Percentiles rank a stretch among this genome's conserved stretches.
Evolutionary conservation across 2,113 vertebrate species (phyloP).

Genomic region (Eira barbara): DNA sequence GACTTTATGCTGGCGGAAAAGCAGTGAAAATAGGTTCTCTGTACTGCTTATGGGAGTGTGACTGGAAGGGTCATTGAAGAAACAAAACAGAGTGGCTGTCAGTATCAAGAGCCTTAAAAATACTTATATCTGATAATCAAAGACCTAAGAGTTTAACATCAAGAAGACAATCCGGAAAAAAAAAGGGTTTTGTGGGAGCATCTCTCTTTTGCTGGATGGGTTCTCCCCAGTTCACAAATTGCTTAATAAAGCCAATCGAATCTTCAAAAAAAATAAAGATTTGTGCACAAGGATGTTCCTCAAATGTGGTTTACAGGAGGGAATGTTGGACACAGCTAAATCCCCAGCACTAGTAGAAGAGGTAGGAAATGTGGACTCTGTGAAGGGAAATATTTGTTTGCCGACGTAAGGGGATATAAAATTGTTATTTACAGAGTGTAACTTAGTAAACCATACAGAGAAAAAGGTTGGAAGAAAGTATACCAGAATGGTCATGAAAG

Average conservation of each 20-base stretch:
- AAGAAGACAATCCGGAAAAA: background rate
- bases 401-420: background rate
- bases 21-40: background rate
- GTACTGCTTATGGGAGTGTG: background rate
- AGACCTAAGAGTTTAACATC: background rate
- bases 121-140: background rate
- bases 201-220: background rate
- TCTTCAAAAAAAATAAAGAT: background rate
- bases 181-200: background rate
- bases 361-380: background rate
- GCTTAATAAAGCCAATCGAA: background rate
- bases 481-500: background rate
- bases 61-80: background rate
- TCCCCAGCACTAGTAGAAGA: background rate
- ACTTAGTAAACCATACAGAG: background rate
- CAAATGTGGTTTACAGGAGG: background rate
- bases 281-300: background rate
- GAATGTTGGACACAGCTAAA: accelerated
- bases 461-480: background rate
- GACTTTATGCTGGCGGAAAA: background rate
- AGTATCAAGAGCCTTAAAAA: background rate
- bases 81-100: background rate
- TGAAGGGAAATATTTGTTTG: background rate
- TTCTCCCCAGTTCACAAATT: background rate
- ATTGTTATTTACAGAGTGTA: background rate